Conservation (phyloP, 2,888 invertebrate species). For the Agriopis aurantiaria region DNA sequence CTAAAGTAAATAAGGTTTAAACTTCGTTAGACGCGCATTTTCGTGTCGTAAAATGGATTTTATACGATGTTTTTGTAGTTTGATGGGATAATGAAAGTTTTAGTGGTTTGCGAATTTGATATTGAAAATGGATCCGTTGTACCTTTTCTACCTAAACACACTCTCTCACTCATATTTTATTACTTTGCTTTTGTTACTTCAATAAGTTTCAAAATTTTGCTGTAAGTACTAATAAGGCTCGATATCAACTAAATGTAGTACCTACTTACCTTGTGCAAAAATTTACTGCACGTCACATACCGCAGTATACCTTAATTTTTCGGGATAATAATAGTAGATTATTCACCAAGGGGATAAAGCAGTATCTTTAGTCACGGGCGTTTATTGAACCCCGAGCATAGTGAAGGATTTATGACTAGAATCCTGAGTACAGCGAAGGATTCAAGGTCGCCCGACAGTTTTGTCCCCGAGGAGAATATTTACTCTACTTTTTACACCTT, state of each 20-base stretch:
- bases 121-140: conserved; percentile 26
- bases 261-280: no score
- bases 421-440: no score
- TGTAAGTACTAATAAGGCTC: background rate
- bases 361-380: no score
- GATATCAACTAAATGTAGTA: no score
- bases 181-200: conserved; percentile 3
- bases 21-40: conserved; percentile 42
- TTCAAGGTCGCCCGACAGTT: no score
- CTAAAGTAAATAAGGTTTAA: conserved; percentile 46
- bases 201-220: background rate
- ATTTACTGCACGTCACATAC: background rate
- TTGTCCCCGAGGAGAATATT: no score
- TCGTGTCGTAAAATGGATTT: conserved; percentile 34
- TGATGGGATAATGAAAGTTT: conserved; percentile 35
- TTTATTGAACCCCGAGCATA: no score
- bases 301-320: no score
- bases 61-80: conserved; percentile 36
- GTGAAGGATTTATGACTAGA: no score
- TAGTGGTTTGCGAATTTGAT: conserved; percentile 31
- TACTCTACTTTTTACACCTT: no score
- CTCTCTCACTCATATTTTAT: conserved; percentile 3
- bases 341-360: no score
- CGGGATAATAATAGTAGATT: no score
- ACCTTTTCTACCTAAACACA: conserved; percentile 4